Evolutionary conservation across 2,888 invertebrate genomes (phyloP).

Genomic region (Lepeophtheirus nordmannii): DNA sequence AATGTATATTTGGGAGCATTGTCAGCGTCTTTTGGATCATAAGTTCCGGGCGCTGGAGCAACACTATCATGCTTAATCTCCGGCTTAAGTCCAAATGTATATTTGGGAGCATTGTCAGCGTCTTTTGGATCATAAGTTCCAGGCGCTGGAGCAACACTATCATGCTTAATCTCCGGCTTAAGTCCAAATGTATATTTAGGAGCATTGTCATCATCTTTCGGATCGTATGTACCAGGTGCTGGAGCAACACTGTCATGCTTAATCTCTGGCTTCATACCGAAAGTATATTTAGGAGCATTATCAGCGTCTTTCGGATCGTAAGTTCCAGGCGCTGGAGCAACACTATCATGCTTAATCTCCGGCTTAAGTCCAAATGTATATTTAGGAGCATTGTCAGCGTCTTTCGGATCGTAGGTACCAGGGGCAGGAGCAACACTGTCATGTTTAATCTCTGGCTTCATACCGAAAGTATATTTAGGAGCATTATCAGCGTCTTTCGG

Average conservation of each 20-base stretch:
- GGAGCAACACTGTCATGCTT: conserved; percentile 31
- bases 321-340: conserved; percentile 21
- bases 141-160: conserved; percentile 20
- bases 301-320: conserved; percentile 15
- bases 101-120: conserved; percentile 32
- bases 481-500: conserved; percentile 50
- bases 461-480: not conserved
- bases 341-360: not conserved
- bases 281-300: conserved; percentile 5
- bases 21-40: conserved; percentile 13
- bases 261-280: conserved; percentile 18
- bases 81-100: conserved; percentile 22
- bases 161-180: conserved; percentile 10
- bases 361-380: conserved; percentile 12
- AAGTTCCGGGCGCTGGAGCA: conserved; percentile 11
- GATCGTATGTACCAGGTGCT: conserved; percentile 22
- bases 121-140: conserved; percentile 38
- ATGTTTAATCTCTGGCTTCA: not conserved
- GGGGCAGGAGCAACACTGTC: conserved; percentile 31
- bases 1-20: not conserved
- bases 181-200: conserved; percentile 19
- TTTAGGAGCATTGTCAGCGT: conserved; percentile 35
- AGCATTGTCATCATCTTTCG: conserved; percentile 39
- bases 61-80: conserved; percentile 3
- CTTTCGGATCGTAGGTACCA: conserved; percentile 14